Conservation (phyloP, 2,797 vertebrate genomes). For the Galagoides demidoff region DNA sequence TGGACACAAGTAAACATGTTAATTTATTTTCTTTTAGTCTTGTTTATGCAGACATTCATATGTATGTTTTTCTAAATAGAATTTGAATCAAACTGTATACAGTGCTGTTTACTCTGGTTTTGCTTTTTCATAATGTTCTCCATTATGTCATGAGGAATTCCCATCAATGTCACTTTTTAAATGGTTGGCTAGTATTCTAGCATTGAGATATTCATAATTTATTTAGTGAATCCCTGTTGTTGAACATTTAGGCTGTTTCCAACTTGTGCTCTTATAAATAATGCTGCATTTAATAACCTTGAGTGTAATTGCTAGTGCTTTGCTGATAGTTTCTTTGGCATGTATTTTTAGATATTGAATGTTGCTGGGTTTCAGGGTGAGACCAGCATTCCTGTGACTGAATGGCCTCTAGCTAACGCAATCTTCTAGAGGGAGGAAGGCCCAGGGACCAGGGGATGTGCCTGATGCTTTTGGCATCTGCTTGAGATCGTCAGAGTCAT, state of each 20-base stretch:
- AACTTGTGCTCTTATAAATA: slow-evolving; percentile 73
- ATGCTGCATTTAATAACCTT: slow-evolving; percentile 71
- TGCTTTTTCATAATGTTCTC: background rate
- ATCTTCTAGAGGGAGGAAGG: background rate
- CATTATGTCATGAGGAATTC: slow-evolving; percentile 39
- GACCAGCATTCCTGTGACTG: background rate
- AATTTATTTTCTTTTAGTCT: background rate
- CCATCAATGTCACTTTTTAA: slow-evolving; percentile 29
- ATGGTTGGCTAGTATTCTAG: slow-evolving; percentile 36
- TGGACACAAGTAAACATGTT: background rate
- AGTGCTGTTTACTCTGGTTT: background rate
- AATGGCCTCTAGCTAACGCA: slow-evolving; percentile 7
- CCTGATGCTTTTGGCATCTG: slow-evolving; percentile 11
- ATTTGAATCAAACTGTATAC: background rate
- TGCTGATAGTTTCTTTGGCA: slow-evolving; percentile 70
- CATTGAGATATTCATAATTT: slow-evolving; percentile 67
- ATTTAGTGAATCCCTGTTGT: slow-evolving; percentile 63
- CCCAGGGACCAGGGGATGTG: background rate
- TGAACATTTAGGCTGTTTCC: slow-evolving; percentile 59
- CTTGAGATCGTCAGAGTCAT: background rate
- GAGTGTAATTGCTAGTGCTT: slow-evolving; percentile 39
- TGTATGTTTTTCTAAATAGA: background rate
- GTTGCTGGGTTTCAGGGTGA: background rate
- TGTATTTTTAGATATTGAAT: slow-evolving; percentile 44
- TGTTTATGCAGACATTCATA: background rate